A percentile compares a stretch with the other conserved stretches of the same genome.
Evolutionary conservation across 2,888 invertebrate genomes (phyloP).

Genomic region (Pycnomerus fuliginosus): DNA sequence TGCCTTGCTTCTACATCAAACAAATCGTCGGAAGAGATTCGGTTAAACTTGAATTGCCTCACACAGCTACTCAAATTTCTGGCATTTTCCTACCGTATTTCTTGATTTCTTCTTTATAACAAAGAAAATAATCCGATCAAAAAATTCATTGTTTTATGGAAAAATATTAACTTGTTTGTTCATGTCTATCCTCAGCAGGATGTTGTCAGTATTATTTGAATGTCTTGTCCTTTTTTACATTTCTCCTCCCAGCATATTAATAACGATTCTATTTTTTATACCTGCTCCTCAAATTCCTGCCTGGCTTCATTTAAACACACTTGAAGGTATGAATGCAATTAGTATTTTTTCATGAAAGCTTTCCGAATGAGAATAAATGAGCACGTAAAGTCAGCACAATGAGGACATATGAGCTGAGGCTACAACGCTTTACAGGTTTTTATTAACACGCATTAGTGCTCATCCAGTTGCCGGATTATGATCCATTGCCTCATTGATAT

Average conservation of each 20-base stretch:
- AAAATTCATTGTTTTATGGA: too few relatives aligned
- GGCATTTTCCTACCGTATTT: too few relatives aligned
- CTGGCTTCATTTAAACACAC: slow-evolving; percentile 40
- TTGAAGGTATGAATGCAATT: slow-evolving; percentile 48
- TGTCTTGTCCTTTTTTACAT: too few relatives aligned
- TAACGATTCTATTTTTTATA: not conserved
- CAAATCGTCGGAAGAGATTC: slow-evolving; percentile 26
- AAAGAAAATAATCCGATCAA: too few relatives aligned
- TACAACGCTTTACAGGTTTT: slow-evolving; percentile 36
- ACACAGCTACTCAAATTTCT: slow-evolving; percentile 13
- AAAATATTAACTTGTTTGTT: too few relatives aligned
- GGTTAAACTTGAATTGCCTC: slow-evolving; percentile 20
- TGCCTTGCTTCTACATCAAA: slow-evolving; percentile 25
- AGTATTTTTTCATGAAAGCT: slow-evolving; percentile 44
- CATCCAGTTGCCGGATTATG: too few relatives aligned
- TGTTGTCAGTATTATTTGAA: too few relatives aligned
- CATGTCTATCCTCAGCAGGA: too few relatives aligned
- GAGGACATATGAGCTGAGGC: slow-evolving; percentile 44
- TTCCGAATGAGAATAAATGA: slow-evolving; percentile 46
- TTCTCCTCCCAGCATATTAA: too few relatives aligned
- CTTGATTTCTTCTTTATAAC: too few relatives aligned
- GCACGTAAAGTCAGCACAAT: slow-evolving; percentile 45
- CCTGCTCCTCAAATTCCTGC: not conserved
- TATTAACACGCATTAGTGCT: slow-evolving; percentile 43
- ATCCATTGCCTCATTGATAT: too few relatives aligned